Evolutionary conservation across 2,113 vertebrate species (phyloP).

Genomic region (Malurus elegans): DNA sequence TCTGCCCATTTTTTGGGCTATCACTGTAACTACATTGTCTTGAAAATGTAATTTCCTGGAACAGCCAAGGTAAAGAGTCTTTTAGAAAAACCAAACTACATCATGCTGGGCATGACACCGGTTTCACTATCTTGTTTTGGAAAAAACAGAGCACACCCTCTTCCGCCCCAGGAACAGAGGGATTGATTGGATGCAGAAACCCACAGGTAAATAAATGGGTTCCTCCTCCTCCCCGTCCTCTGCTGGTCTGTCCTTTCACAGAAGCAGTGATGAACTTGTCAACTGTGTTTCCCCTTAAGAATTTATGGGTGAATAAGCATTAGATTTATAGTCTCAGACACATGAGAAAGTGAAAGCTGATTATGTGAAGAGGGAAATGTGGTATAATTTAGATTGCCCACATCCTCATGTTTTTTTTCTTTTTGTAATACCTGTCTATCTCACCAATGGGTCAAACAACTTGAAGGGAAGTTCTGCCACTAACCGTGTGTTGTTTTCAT

Average conservation of each 20-base stretch:
- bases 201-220: background rate
- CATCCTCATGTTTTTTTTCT: background rate
- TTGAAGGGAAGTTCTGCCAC: background rate
- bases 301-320: background rate
- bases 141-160: slow-evolving; percentile 33
- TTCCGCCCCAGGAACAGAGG: background rate
- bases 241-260: background rate
- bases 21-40: background rate
- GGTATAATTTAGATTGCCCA: background rate
- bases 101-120: background rate
- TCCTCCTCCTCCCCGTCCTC: background rate
- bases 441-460: background rate
- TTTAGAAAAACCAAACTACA: background rate
- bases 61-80: background rate
- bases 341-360: background rate
- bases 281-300: background rate
- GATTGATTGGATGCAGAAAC: background rate
- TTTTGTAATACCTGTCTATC: background rate
- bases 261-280: background rate
- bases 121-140: slow-evolving; percentile 23
- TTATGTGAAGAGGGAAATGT: background rate
- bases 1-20: background rate
- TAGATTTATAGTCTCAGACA: background rate
- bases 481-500: background rate
- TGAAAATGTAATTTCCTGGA: slow-evolving; percentile 30